Evolutionary conservation across 2,113 vertebrate species (phyloP).

Genomic region (Phasianus colchicus): DNA sequence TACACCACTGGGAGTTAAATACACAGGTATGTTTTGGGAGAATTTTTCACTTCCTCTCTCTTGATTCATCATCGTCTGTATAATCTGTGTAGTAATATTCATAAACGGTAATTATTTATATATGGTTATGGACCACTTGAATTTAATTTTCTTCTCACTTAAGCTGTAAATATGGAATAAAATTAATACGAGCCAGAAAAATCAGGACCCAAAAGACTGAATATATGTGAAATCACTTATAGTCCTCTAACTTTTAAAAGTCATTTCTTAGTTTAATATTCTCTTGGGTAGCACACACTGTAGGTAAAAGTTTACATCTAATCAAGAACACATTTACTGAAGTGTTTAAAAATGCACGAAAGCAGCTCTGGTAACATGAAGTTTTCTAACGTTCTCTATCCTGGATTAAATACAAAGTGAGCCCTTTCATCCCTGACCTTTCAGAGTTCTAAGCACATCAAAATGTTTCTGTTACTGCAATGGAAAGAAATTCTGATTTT

Average conservation of each 20-base stretch:
- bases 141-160: constrained; percentile 66
- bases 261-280: constrained; percentile 54
- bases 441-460: constrained; percentile 40
- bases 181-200: constrained; percentile 52
- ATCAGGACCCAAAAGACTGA: constrained; percentile 52
- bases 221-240: constrained; percentile 42
- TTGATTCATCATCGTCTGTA: constrained; percentile 13
- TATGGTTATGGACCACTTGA: constrained; percentile 50
- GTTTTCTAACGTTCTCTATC: constrained; percentile 36
- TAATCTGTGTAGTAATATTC: constrained; percentile 42
- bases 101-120: constrained; percentile 68
- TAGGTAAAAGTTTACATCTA: constrained; percentile 61
- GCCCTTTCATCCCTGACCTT: constrained; percentile 47
- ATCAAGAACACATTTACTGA: constrained; percentile 53
- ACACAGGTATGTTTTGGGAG: neutral
- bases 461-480: neutral
- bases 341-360: constrained; percentile 51
- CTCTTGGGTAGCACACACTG: constrained; percentile 53
- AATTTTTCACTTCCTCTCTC: neutral
- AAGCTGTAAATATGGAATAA: constrained; percentile 64
- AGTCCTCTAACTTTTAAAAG: constrained; percentile 48
- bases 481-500: constrained; percentile 36
- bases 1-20: neutral
- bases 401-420: constrained; percentile 61
- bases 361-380: constrained; percentile 55